phyloP scores from a whole-genome alignment of 2,113 vertebrate genomes.

The Felis chaus region DNA sequence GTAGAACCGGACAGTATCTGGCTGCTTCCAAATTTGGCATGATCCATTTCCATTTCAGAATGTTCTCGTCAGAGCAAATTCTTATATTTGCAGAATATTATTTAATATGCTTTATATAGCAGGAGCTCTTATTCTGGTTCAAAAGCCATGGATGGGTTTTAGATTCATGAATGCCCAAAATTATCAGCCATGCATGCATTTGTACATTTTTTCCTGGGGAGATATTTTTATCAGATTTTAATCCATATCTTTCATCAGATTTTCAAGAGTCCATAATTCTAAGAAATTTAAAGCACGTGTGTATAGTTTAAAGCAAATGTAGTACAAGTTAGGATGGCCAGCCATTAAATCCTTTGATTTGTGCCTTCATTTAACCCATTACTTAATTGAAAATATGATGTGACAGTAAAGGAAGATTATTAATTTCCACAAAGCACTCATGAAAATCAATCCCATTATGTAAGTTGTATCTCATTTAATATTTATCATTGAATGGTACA shows the following conservation, averaged over 20 bases:
- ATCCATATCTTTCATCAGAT: background rate
- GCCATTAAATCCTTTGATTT: background rate
- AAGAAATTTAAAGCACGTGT: background rate
- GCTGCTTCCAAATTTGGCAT: background rate
- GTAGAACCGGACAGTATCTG: background rate
- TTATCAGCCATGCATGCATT: background rate
- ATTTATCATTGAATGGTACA: background rate
- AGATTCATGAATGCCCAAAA: background rate
- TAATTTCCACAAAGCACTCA: background rate
- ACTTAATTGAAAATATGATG: background rate
- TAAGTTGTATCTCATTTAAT: conserved; percentile 3
- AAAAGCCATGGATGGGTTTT: background rate
- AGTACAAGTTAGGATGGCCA: background rate
- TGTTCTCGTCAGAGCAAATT: background rate
- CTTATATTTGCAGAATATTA: background rate
- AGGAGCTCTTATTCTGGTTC: background rate
- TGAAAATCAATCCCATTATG: background rate
- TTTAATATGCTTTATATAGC: background rate
- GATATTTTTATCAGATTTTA: background rate
- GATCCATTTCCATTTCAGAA: background rate
- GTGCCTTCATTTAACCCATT: background rate
- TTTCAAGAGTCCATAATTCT: background rate
- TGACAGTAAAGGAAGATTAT: background rate
- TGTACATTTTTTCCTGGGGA: background rate
- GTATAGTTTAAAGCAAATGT: background rate